Evolutionary conservation across 1,140 invertebrate species (phyloP), one percentile per base, ranked within the genome.

Genomic region (Semibalanus balanoides): DNA sequence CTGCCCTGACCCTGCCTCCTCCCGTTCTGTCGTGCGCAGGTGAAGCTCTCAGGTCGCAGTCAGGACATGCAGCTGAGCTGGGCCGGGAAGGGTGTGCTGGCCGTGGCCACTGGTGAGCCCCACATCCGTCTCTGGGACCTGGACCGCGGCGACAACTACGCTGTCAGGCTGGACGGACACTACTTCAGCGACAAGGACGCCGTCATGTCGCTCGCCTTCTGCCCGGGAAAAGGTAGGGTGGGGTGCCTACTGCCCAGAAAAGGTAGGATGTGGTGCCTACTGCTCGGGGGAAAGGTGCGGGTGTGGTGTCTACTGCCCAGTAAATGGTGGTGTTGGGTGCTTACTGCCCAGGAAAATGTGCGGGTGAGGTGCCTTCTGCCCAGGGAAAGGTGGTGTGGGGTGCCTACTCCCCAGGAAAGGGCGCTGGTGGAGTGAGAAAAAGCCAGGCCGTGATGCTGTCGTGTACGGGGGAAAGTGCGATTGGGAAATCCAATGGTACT

Each of bases 91-190:
- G 89, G 88, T 51, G 88, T 88, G 28, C 82, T 95, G 64, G 93
- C 92, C 9, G 89, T 93, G 74, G 87, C 92, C 72, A 91, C 90
- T 64, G 90, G 90, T 74, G 92, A 94, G 81, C 85, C 91, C n/a
- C 85, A 88, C 40, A 88, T 97, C 30, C 89, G 96, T 80, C 89
- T 97, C 80, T 98, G 95, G 95, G 93, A 99, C 83, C 88, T 97
- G 79, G 91, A 96, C 51, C 91, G 89, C 73, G 93, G 95, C 74
- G 95, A 98, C 81, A 98, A 95, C 84, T 95, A 92, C 83, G 87
- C 95, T 0, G 83, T 97, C 22, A 88, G 85, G 78, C 79, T 89
- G 79, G 82, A 88, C 82, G 83, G 83, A 71, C 31, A 76, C 79
- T 70, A 76, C 76, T 75, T 76, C 72, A 77, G 79, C 86, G 77